Evolutionary conservation across 23 tunicate genomes (phyloP).

Genomic region (Styela clava): DNA sequence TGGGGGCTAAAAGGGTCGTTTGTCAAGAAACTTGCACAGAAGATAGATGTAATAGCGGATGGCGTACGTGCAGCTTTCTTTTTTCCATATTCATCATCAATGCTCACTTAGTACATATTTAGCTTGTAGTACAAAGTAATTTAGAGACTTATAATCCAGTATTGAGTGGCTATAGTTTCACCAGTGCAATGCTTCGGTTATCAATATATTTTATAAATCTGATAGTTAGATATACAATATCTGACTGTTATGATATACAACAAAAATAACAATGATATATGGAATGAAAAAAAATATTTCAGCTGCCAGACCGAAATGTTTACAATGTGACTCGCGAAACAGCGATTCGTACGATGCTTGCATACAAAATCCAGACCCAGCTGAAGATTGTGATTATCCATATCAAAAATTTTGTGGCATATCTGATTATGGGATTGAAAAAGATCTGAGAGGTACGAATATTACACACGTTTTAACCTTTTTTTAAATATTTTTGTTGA

Average conservation of each 20-base stretch:
- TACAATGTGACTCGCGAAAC: background rate
- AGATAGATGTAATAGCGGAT: constrained; percentile 46
- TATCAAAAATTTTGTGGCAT: constrained; percentile 7
- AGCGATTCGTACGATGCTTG: background rate
- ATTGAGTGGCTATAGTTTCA: too few species aligned
- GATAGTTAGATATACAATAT: too few species aligned
- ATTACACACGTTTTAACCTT: background rate
- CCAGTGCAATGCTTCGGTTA: too few species aligned
- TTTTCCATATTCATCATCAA: too few species aligned
- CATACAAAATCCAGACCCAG: constrained; percentile 21
- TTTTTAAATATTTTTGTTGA: too few species aligned
- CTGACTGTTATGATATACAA: too few species aligned
- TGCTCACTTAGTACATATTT: too few species aligned
- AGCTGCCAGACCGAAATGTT: constrained; percentile 7
- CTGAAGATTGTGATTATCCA: constrained; percentile 17
- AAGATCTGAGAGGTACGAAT: background rate
- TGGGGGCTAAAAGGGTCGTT: constrained; percentile 19
- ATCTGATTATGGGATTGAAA: constrained; percentile 1
- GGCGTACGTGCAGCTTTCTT: constrained; percentile 30
- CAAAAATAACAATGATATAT: too few species aligned
- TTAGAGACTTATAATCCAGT: too few species aligned
- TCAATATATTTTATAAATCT: too few species aligned
- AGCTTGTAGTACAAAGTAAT: too few species aligned
- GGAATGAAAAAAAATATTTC: too few species aligned
- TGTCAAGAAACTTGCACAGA: constrained; percentile 39